Conservation (phyloP, 2,113 vertebrate genomes). For the Ia io region DNA sequence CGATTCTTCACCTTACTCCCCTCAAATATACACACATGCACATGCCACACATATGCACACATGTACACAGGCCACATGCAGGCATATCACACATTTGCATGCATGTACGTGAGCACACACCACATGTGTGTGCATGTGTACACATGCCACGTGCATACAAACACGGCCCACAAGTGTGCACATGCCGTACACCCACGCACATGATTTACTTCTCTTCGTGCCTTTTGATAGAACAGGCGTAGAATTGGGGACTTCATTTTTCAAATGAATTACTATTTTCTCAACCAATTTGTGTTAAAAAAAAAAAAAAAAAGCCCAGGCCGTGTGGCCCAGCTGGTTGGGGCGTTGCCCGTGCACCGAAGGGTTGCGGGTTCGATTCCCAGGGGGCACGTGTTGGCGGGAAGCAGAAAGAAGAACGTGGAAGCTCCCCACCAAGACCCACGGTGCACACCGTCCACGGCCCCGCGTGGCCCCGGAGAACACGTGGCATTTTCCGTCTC, state of each 20-base stretch:
- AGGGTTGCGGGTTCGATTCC: not conserved
- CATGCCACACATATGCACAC: not conserved
- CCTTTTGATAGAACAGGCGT: constrained; percentile 45
- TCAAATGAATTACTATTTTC: constrained; percentile 62
- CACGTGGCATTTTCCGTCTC: not conserved
- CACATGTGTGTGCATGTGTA: too few relatives aligned
- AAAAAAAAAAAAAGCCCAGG: not conserved
- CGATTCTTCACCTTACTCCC: not conserved
- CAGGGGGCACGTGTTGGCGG: accelerated
- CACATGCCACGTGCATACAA: not conserved
- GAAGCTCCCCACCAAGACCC: not conserved
- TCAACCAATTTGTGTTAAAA: constrained; percentile 44
- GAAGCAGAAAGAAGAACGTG: not conserved
- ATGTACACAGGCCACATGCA: too few relatives aligned
- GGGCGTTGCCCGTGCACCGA: too few relatives aligned
- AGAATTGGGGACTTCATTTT: constrained; percentile 58
- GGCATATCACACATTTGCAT: not conserved
- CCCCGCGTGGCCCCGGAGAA: not conserved
- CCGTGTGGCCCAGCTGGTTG: not conserved
- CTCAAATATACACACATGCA: not conserved
- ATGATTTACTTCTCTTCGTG: constrained; percentile 31
- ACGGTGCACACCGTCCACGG: not conserved
- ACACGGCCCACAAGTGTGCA: not conserved
- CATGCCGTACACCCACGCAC: not conserved
- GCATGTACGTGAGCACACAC: accelerated